Evolutionary conservation across 2,113 vertebrate genomes (phyloP).

Genomic region (Actenoides hombroni): DNA sequence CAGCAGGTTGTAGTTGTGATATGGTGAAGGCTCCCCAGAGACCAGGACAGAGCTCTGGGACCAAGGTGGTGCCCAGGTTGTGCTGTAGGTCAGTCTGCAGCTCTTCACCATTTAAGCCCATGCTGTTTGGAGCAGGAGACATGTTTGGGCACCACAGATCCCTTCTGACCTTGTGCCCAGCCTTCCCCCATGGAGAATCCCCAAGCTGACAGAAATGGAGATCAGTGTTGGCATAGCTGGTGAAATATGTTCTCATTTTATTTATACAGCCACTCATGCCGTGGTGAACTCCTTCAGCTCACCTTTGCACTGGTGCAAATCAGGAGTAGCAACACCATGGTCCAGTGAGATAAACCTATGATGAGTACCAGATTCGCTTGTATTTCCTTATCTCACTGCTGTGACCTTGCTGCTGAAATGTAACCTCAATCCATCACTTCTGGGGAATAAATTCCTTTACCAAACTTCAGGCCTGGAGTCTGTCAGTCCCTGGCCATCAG

Average conservation of each 20-base stretch:
- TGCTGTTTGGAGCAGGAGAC: background rate
- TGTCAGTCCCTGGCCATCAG: background rate
- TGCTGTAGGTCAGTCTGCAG: background rate
- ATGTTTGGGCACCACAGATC: background rate
- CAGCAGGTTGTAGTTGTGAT: background rate
- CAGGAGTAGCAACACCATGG: background rate
- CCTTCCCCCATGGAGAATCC: background rate
- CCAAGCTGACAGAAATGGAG: background rate
- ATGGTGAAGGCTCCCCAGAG: background rate
- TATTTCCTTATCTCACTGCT: constrained; percentile 31
- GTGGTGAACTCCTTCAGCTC: background rate
- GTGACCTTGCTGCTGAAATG: constrained; percentile 25
- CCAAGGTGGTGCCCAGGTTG: background rate
- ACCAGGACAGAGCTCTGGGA: background rate
- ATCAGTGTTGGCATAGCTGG: background rate
- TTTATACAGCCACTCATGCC: background rate
- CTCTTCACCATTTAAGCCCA: background rate
- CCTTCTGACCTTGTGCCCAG: background rate
- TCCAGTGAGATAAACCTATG: background rate
- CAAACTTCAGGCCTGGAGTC: background rate
- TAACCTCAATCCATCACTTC: constrained; percentile 14
- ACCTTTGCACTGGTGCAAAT: background rate
- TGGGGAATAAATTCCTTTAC: background rate
- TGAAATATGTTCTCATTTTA: background rate
- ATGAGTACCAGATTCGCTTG: background rate